These are phyloP conservation scores for Notarius quadriscutis DNA, from an alignment of 2,113 vertebrate genomes.

Conservation along the genomic window DNA sequence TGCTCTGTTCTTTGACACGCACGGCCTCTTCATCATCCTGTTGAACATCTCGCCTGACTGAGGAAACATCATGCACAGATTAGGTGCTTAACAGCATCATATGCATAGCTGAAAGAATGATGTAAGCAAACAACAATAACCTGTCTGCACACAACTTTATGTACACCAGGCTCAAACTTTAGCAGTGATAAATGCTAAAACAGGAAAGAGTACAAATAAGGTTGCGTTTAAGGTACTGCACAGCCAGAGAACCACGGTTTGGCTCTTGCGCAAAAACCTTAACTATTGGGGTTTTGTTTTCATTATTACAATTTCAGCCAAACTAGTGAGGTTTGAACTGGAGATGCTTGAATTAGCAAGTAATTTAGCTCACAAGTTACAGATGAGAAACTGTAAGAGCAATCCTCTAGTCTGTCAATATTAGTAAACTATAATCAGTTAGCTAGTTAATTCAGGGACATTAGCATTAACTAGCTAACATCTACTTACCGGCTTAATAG, in stretches of 20 bases:
- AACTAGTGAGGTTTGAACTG: neutral
- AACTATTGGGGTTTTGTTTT: neutral
- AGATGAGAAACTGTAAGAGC: neutral
- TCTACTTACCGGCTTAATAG: neutral
- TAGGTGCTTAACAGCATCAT: neutral
- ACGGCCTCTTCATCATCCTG: constrained; percentile 96
- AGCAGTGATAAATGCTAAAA: neutral
- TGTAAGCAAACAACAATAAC: neutral
- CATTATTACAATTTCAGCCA: neutral
- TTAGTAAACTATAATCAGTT: neutral
- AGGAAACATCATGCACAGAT: constrained; percentile 14
- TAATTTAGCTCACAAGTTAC: neutral
- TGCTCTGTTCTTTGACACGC: constrained; percentile 98
- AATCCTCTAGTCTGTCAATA: neutral
- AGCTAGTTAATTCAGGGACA: neutral
- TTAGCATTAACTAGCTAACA: neutral
- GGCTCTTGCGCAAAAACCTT: neutral
- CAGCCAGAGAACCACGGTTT: neutral
- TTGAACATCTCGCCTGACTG: constrained; percentile 96
- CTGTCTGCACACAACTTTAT: neutral
- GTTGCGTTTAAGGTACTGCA: neutral
- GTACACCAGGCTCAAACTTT: neutral
- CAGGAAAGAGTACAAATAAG: too few species aligned
- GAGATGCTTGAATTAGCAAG: neutral
- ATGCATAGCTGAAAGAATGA: neutral